Conservation (phyloP, 64 coral and sea anemone species). For the Stichodactyla mertensii region DNA sequence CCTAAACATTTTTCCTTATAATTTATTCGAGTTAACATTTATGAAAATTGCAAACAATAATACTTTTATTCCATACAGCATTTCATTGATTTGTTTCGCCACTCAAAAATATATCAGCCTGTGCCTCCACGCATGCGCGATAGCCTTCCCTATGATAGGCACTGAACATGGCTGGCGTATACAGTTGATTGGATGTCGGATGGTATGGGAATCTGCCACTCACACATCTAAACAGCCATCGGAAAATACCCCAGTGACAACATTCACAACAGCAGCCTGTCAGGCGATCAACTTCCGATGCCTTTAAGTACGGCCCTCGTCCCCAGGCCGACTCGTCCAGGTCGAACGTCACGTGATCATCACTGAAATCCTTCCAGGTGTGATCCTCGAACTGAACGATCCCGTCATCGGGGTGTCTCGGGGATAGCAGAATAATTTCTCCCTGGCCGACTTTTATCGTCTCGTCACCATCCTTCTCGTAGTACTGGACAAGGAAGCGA, state of each 20-base stretch:
- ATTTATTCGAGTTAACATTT: too few relatives aligned
- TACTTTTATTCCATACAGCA: too few relatives aligned
- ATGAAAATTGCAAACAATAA: too few relatives aligned
- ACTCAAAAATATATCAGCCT: constrained; percentile 57
- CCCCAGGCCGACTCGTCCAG: constrained; percentile 45
- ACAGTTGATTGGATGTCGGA: constrained; percentile 62
- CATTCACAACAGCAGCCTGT: constrained; percentile 62
- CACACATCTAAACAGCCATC: constrained; percentile 10
- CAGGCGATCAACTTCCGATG: constrained; percentile 48
- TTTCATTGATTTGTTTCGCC: background rate
- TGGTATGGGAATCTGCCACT: constrained; percentile 53
- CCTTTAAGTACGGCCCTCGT: constrained; percentile 39
- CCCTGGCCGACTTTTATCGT: constrained; percentile 34
- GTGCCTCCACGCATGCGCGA: constrained; percentile 69
- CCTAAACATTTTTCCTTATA: too few relatives aligned
- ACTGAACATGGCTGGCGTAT: constrained; percentile 68
- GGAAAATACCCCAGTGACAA: constrained; percentile 44
- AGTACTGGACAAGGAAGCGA: constrained; percentile 56
- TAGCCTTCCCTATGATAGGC: constrained; percentile 73
- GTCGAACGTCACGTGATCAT: constrained; percentile 40
- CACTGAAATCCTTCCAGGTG: constrained; percentile 48
- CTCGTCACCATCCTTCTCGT: constrained; percentile 13
- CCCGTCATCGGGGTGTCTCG: constrained; percentile 46
- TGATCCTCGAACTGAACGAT: background rate
- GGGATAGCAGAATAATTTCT: constrained; percentile 38